Evolutionary conservation across 1,140 invertebrate genomes (phyloP).

Genomic region (Wiebesia pumilae): DNA sequence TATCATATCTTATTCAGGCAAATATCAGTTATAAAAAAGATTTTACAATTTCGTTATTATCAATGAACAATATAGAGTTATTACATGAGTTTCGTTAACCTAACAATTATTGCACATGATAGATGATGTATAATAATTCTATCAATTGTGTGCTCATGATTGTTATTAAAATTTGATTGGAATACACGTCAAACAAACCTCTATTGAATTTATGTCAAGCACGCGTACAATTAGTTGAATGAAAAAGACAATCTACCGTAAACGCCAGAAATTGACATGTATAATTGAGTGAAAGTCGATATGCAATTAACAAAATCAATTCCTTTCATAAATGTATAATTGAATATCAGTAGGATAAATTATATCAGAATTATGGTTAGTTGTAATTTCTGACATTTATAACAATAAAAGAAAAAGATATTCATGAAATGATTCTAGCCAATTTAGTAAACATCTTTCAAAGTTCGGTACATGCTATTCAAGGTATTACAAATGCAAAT

Average conservation of each 20-base stretch:
- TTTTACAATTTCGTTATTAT: not conserved
- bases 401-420: too few relatives aligned
- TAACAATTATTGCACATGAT: not conserved
- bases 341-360: not conserved
- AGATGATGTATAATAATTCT: slow-evolving; percentile 25
- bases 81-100: not conserved
- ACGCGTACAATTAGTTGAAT: slow-evolving; percentile 17
- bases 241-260: slow-evolving; percentile 40
- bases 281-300: slow-evolving; percentile 44
- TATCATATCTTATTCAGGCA: too few relatives aligned
- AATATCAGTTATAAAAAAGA: too few relatives aligned
- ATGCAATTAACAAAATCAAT: slow-evolving; percentile 37
- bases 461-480: too few relatives aligned
- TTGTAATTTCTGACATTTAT: not conserved
- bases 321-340: slow-evolving; percentile 8
- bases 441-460: too few relatives aligned
- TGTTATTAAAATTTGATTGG: slow-evolving; percentile 30
- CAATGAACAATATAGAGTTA: not conserved
- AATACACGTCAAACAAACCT: not conserved
- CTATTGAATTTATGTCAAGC: slow-evolving; percentile 31
- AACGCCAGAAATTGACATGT: slow-evolving; percentile 14
- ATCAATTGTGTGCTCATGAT: slow-evolving; percentile 15
- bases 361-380: not conserved
- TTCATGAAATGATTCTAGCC: too few relatives aligned
- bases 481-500: too few relatives aligned